phyloP scores from a whole-genome alignment of 2,113 vertebrate genomes.

The Helogale parvula region DNA sequence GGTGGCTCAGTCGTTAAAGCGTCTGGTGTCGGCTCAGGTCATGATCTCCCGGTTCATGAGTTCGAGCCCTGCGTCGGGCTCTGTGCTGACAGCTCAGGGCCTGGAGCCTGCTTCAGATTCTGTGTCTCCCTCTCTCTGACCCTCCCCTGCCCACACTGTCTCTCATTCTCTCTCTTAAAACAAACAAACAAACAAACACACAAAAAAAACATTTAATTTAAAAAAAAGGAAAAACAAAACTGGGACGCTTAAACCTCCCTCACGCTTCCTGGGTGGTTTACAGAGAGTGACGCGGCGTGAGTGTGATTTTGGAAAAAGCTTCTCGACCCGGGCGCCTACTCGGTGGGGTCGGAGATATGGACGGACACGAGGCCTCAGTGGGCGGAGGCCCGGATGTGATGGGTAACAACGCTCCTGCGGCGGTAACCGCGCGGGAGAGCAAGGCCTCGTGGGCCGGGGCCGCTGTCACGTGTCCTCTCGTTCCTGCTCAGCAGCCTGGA shows the following conservation, averaged over 20 bases:
- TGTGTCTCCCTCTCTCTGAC: too few relatives aligned
- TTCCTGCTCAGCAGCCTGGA: not conserved
- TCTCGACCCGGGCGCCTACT: not conserved
- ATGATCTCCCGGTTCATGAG: too few relatives aligned
- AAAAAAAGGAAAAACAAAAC: not conserved
- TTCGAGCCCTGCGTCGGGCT: too few relatives aligned
- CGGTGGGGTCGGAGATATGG: not conserved
- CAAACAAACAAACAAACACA: too few relatives aligned
- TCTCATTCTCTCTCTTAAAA: too few relatives aligned
- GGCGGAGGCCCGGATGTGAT: too few relatives aligned
- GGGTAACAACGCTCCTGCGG: not conserved
- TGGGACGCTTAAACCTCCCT: not conserved
- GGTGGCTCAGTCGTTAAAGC: too few relatives aligned
- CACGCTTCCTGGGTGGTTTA: not conserved
- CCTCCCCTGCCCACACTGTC: too few relatives aligned
- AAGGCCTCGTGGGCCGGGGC: not conserved
- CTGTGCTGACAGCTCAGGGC: too few relatives aligned
- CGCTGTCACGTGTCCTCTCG: not conserved
- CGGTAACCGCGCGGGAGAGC: not conserved
- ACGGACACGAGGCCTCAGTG: not conserved
- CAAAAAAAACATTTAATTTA: too few relatives aligned
- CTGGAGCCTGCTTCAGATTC: too few relatives aligned
- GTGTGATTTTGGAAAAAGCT: not conserved
- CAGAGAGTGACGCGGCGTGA: not conserved
- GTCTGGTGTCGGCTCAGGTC: too few relatives aligned